A percentile compares a stretch with the other conserved stretches of the same genome.
Conservation (phyloP, 2,888 invertebrate species). For the Julus scandinavius region DNA sequence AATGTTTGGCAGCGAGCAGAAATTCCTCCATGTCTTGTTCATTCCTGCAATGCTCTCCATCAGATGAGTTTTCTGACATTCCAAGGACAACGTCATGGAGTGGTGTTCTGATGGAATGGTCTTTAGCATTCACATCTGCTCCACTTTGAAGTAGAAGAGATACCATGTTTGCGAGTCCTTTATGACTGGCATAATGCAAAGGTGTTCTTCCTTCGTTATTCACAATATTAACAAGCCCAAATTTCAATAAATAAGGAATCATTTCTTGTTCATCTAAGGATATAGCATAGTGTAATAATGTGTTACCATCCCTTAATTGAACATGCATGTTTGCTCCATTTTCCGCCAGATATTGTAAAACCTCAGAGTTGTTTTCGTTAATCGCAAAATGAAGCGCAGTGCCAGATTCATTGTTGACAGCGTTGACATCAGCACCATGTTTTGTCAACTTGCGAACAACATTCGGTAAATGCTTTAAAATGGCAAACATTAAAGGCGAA, state of each 20-base stretch:
- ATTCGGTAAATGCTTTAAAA: not conserved
- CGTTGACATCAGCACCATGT: constrained; percentile 71
- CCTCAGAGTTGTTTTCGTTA: not conserved
- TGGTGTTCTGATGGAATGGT: not conserved
- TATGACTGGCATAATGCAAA: not conserved
- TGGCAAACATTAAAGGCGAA: not conserved
- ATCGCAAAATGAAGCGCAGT: constrained; percentile 1
- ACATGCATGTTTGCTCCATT: not conserved
- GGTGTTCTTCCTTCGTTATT: not conserved
- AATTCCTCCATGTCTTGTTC: not conserved
- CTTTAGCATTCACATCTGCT: constrained; percentile 22
- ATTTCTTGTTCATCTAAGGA: not conserved
- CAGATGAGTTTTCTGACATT: not conserved
- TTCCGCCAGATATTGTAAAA: not conserved
- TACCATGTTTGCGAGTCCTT: not conserved
- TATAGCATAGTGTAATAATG: not conserved
- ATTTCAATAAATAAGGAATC: not conserved
- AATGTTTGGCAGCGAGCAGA: not conserved
- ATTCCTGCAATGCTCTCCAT: not conserved
- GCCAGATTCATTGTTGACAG: not conserved
- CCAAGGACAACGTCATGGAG: not conserved
- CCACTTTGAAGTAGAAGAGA: not conserved
- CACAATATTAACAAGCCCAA: not conserved
- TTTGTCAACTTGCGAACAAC: not conserved
- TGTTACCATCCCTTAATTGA: not conserved